Evolutionary conservation across 2,797 vertebrate species (phyloP), one percentile per base, ranked within the genome.

Genomic region (Sebastes taczanowskii): DNA sequence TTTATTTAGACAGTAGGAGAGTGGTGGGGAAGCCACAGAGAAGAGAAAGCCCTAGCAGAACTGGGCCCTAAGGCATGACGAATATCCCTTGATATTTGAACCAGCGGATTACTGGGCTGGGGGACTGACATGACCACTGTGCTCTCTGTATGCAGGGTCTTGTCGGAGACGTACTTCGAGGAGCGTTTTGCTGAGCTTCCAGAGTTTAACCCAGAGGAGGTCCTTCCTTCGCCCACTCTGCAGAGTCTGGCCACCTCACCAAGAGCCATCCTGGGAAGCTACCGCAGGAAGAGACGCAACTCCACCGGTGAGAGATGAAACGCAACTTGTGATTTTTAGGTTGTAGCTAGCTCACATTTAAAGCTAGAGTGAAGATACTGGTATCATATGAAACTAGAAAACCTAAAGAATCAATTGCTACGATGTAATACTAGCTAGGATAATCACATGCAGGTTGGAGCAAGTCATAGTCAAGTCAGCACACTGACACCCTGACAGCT

Each of bases 171-270:
- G 5, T 97, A 97, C 86, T 98, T 99, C 1, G 97, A 99, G 91
- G 97, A 98, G 90, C 97, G 97, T 6, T 97, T 99, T 69, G 97
- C 97, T 0, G 97, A 98, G 93, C 94, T 99, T 60, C 97, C 97
- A 0, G 97, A 98, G 91, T 99, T 99, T 74, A 96, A 96, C 34
- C 97, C 97, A 0, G 97, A 97, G 86, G 97, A 98, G 68, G 96
- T 97, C 64, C 93, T 98, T 49, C 97, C 97, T n/a, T 99, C 97
- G 0, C 97, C 97, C 32, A 99, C 96, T 1, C 94, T 99, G 84
- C 97, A 98, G 94, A 97, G 97, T 42, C 94, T 98, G 82, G 96
- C 97, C 89, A 98, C 97, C 13, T 98, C 97, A 0, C 97, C 97
- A 0, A 94, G 97, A 66, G 97, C 96, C 88, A 99, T 99, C 89